These are phyloP conservation scores for Drosophila planitibia DNA, from an alignment of 2,888 invertebrate genomes.

Conservation along the genomic window DNA sequence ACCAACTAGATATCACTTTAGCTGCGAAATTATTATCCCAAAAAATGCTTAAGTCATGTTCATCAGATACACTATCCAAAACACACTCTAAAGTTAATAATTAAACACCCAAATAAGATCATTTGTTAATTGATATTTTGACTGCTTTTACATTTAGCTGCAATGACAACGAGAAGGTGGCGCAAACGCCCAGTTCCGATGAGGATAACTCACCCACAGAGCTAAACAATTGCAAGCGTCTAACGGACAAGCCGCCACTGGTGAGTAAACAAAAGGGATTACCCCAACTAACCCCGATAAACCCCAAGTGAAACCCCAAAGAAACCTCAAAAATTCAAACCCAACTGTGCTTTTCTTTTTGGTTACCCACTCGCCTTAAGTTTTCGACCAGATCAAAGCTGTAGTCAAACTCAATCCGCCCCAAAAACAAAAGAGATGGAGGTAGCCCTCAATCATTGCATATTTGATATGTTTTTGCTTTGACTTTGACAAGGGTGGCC, in stretches of 20 bases:
- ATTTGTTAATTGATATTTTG: background rate
- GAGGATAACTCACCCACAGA: conserved; percentile 95
- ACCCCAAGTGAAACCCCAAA: background rate
- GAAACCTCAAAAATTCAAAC: conserved; percentile 28
- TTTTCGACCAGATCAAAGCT: conserved; percentile 41
- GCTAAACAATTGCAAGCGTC: conserved; percentile 92
- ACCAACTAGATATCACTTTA: conserved; percentile 1
- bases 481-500: conserved; percentile 80
- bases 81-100: conserved; percentile 21
- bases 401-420: background rate
- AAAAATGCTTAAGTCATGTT: conserved; percentile 64
- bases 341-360: conserved; percentile 5
- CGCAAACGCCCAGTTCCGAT: conserved; percentile 88
- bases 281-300: background rate
- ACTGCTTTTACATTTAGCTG: conserved; percentile 68
- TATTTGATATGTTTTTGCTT: conserved; percentile 53
- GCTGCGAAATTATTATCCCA: conserved; percentile 12
- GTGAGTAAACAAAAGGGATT: conserved; percentile 65
- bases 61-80: conserved; percentile 46
- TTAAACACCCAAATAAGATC: background rate
- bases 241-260: conserved; percentile 92
- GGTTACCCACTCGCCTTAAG: conserved; percentile 3
- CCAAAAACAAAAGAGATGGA: background rate
- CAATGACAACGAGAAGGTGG: conserved; percentile 84
- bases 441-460: conserved; percentile 39